A percentile compares a stretch with the other conserved stretches of the same genome.
These are phyloP conservation scores for Sus scrofa DNA, from an alignment of 2,113 vertebrate genomes.

Conservation along the genomic window T2T-Sscrofa CM000819.6:132788001-132788500, in stretches of 20 bases:
- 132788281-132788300: not conserved
- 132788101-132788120: not conserved
- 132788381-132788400: not conserved
- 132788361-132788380: not conserved
- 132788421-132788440: too few species aligned
- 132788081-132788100: not conserved
- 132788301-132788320: not conserved
- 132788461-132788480: not conserved
- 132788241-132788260: not conserved
- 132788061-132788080: not conserved
- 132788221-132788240: not conserved
- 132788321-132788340: not conserved
- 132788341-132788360: not conserved
- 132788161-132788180: not conserved
- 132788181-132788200: not conserved
- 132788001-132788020: not conserved
- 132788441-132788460: not conserved
- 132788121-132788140: constrained; percentile 5
- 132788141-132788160: not conserved
- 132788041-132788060: not conserved
- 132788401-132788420: not conserved
- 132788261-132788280: not conserved
- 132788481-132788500: not conserved
- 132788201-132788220: not conserved
- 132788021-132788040: not conserved